Conservation (phyloP, 2,888 invertebrate species). For the Drosophila neonasuta region DNA sequence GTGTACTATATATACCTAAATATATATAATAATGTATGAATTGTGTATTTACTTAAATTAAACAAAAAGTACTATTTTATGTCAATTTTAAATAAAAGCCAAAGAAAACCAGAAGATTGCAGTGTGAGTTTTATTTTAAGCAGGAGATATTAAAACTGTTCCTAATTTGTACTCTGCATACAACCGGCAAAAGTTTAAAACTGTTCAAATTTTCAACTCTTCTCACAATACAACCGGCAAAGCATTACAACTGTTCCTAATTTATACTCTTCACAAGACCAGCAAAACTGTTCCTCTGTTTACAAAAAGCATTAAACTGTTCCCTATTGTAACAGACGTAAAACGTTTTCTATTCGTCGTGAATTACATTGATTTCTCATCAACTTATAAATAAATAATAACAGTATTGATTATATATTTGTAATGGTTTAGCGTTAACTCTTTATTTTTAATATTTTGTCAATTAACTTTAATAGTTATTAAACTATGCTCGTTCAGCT, state of each 20-base stretch:
- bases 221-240: too few relatives aligned
- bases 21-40: slow-evolving; percentile 8
- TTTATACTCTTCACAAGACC: neutral
- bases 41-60: slow-evolving; percentile 24
- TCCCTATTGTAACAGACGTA: too few relatives aligned
- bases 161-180: neutral
- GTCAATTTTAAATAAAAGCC: slow-evolving; percentile 64
- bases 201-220: too few relatives aligned
- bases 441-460: neutral
- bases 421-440: too few relatives aligned
- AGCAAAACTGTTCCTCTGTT: neutral
- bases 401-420: too few relatives aligned
- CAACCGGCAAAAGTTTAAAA: too few relatives aligned
- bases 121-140: neutral
- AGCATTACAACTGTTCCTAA: neutral
- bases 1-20: slow-evolving; percentile 3
- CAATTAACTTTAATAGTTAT: neutral
- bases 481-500: neutral
- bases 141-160: neutral
- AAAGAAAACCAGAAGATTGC: slow-evolving; percentile 48
- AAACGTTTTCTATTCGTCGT: too few relatives aligned
- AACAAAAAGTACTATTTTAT: slow-evolving; percentile 44
- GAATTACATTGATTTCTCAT: too few relatives aligned
- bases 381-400: too few relatives aligned
- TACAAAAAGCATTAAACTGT: neutral